Conservation (phyloP, 2,888 invertebrate species). For the Drosophila neutralis region DNA sequence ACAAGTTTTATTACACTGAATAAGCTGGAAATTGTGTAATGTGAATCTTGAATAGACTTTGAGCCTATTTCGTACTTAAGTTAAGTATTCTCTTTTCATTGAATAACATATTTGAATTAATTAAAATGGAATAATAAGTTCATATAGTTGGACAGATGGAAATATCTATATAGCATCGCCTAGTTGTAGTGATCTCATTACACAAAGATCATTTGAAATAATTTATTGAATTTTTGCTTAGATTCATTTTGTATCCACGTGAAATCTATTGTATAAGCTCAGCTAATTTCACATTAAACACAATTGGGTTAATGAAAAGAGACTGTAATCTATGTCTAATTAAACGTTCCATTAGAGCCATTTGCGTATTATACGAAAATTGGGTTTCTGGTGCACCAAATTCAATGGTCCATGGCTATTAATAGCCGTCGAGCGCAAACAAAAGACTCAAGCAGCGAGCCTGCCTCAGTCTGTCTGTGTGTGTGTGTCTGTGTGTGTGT, state of each 20-base stretch:
- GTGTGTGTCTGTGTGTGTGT: constrained; percentile 16
- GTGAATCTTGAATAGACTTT: background rate
- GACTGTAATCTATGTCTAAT: constrained; percentile 61
- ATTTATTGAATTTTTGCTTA: background rate
- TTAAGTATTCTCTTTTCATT: background rate
- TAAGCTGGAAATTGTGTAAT: constrained; percentile 51
- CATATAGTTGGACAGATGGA: background rate
- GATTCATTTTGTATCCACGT: constrained; percentile 14
- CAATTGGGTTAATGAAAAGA: constrained; percentile 46
- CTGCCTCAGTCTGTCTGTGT: constrained; percentile 22
- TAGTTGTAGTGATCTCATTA: background rate
- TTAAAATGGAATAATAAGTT: background rate
- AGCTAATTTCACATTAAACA: constrained; percentile 38
- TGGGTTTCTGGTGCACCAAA: constrained; percentile 72
- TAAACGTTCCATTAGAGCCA: constrained; percentile 67
- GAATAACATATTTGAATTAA: background rate
- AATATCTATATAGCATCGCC: accelerated
- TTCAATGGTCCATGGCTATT: constrained; percentile 74
- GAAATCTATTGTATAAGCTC: constrained; percentile 40
- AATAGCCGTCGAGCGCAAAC: constrained; percentile 65
- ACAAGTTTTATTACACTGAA: constrained; percentile 51
- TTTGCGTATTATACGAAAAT: constrained; percentile 59
- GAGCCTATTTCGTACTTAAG: background rate
- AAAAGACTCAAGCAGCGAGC: constrained; percentile 74
- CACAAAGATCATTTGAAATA: background rate